These are phyloP conservation scores for Lycopodina hypogea DNA, from an alignment of 37 sponge, comb jelly and placozoan species.

Conservation along the genomic window DNA sequence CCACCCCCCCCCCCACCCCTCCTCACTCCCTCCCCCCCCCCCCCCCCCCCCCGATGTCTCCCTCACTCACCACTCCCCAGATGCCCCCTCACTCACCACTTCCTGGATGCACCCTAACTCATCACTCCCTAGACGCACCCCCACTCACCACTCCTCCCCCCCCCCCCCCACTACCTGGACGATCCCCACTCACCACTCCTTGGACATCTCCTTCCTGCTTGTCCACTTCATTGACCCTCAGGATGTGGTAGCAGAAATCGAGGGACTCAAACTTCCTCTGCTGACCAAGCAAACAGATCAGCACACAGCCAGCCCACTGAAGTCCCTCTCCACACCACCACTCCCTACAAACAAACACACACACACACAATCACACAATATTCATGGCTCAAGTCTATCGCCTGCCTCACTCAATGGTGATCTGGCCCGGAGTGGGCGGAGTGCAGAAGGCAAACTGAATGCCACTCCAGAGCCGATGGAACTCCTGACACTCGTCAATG, in stretches of 20 bases:
- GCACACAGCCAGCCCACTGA: constrained; percentile 91
- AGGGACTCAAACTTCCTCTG: constrained; percentile 88
- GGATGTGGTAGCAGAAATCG: constrained; percentile 96
- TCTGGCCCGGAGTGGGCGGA: constrained; percentile 65
- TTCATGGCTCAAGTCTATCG: not conserved
- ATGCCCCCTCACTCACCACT: no score
- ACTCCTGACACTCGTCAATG: constrained; percentile 97
- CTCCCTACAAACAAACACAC: constrained; percentile 56
- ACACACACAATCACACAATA: constrained; percentile 11
- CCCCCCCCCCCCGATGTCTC: no score
- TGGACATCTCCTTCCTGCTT: constrained; percentile 67
- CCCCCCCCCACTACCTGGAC: not conserved
- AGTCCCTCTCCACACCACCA: constrained; percentile 95
- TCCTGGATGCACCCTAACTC: no score
- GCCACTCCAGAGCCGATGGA: constrained; percentile 98
- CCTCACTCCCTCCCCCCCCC: no score
- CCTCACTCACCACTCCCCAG: no score
- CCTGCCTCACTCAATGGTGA: constrained; percentile 77
- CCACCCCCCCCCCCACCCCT: no score
- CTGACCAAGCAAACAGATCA: constrained; percentile 89
- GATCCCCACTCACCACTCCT: constrained; percentile 63
- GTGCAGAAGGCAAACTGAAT: constrained; percentile 94
- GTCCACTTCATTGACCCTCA: constrained; percentile 83
- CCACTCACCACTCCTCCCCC: not conserved
- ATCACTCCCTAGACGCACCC: no score